A percentile compares a stretch with the other conserved stretches of the same genome.
Evolutionary conservation across 2,113 vertebrate species (phyloP).

Genomic region (Plestiodon gilberti): DNA sequence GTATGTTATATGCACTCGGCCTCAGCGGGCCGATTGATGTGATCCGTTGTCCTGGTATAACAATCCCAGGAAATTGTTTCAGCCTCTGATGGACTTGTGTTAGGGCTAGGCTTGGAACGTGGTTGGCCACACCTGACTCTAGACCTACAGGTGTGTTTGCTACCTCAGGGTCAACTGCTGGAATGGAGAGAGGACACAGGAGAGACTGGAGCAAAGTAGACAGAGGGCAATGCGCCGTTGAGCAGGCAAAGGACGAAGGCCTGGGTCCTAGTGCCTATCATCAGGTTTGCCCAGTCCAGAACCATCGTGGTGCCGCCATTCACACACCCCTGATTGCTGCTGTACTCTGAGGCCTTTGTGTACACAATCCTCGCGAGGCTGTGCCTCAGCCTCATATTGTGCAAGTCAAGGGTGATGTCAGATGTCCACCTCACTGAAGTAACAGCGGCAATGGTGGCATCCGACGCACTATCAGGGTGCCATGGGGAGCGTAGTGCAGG

Average conservation of each 20-base stretch:
- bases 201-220: background rate
- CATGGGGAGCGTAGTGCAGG: no score
- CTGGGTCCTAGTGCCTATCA: background rate
- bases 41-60: background rate
- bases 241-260: background rate
- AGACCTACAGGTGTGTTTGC: background rate
- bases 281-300: background rate
- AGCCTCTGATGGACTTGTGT: background rate
- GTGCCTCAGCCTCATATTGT: no score
- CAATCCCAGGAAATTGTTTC: background rate
- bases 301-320: background rate
- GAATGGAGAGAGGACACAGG: background rate
- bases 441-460: no score
- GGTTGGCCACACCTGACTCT: background rate
- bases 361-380: background rate
- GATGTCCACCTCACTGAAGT: no score
- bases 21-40: background rate
- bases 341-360: background rate
- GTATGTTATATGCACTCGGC: background rate
- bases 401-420: no score
- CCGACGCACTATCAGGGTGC: no score
- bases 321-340: background rate
- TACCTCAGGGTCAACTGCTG: background rate
- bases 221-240: background rate
- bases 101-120: no score